Base-by-base conservation (phyloP, 2,888 invertebrate species). In the Calameuta idolon region DNA sequence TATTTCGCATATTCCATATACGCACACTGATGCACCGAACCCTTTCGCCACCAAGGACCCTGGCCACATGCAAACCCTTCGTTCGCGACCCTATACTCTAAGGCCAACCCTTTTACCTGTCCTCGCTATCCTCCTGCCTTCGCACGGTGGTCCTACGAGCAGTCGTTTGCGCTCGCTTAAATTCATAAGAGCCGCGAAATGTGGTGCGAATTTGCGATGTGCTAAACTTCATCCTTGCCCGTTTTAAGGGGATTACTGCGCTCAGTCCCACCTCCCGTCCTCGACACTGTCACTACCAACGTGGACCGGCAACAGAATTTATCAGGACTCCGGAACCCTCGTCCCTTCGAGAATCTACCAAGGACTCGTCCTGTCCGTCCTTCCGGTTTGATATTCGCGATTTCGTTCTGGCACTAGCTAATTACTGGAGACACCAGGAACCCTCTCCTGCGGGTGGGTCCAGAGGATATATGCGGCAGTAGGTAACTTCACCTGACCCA, bases 161-260 rank as follows among this genome's bases (percentile, higher is more conserved):
- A 55, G 33, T 30, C 35, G 74, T 74, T 74, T 34, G 69, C 74
- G 75, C 69, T 77, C 83, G 86, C 86, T 89, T 88, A 85, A 88
- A 89, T 89, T 89, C 88, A 88, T 89, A 87, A 89, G 86, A 83
- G 87, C 85, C 85, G 84, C 84, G 84, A 87, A 89, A 88, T 89
- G 87, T 85, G 87, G 87, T 85, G 89, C 86, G 87, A 88, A 89
- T 89, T 87, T 88, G 87, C 86, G 87, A 89, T 84, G 87, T 85
- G 85, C 85, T 85, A 83, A 87, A 87, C 87, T 88, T 89, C 87
- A 89, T 89, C 87, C 88, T 85, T 83, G 81, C 81, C 84, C 86
- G 86, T 86, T 89, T 88, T 88, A 86, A 85, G 83, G 85, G 89
- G 87, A 89, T 89, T 89, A 88, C 86, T 81, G 79, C 78, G 83